These are phyloP conservation scores for Acromyrmex echinatior DNA, from an alignment of 1,140 invertebrate species.

Conservation along the genomic window DNA sequence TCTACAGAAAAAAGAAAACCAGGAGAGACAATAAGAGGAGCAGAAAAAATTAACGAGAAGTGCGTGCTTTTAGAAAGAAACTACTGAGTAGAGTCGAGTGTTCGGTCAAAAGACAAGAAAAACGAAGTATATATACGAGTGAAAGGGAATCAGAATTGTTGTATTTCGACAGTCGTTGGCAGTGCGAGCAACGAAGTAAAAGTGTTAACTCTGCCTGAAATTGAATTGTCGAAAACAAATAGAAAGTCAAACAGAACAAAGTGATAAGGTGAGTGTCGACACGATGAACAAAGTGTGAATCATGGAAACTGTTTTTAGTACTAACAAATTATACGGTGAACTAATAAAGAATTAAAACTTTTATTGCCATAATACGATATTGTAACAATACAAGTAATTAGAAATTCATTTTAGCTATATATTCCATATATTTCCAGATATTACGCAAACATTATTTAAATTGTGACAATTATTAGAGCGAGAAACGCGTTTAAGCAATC, in stretches of 20 bases:
- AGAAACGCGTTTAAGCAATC: slow-evolving; percentile 3
- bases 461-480: slow-evolving; percentile 2
- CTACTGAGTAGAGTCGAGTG: not conserved
- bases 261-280: slow-evolving; percentile 21
- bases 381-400: not conserved
- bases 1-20: not conserved
- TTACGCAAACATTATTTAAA: slow-evolving; percentile 2
- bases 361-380: too few species aligned
- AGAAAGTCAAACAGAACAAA: not conserved
- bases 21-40: not conserved
- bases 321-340: not conserved
- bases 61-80: not conserved
- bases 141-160: slow-evolving; percentile 22
- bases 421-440: not conserved
- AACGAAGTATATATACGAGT: slow-evolving; percentile 9
- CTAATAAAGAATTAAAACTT: too few species aligned
- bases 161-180: slow-evolving; percentile 26
- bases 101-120: not conserved
- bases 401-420: not conserved
- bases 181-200: not conserved
- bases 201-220: not conserved
- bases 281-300: not conserved
- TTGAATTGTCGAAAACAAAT: not conserved
- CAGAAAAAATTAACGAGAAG: not conserved
- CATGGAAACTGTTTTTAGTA: not conserved